Percentiles rank a stretch among this genome's conserved stretches.
phyloP scores from a whole-genome alignment of 1,140 invertebrate species.

The Epicauta chinensis region DNA sequence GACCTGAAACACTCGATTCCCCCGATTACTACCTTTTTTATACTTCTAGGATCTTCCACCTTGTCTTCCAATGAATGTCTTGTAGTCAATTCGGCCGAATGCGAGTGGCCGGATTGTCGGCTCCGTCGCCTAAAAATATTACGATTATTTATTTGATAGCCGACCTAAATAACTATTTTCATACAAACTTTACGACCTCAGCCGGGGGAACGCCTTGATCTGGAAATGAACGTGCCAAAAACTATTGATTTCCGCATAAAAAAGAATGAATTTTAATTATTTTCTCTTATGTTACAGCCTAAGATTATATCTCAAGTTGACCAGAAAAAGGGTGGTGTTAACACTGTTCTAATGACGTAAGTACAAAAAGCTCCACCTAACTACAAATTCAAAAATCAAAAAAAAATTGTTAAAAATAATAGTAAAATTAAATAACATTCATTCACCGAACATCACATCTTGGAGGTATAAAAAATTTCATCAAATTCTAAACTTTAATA shows the following conservation, averaged over 20 bases:
- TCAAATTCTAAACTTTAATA: slow-evolving; percentile 6
- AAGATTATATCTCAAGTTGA: slow-evolving; percentile 39
- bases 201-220: background rate
- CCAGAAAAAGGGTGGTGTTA: slow-evolving; percentile 41
- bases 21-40: no score
- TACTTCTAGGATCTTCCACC: no score
- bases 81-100: no score
- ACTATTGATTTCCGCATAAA: background rate
- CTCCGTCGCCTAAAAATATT: background rate
- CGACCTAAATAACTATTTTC: background rate
- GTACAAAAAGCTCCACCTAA: slow-evolving; percentile 31
- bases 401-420: background rate
- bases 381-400: slow-evolving; percentile 15
- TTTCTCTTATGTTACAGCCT: slow-evolving; percentile 32
- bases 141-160: background rate
- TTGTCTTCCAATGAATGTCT: no score
- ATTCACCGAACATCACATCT: slow-evolving; percentile 39
- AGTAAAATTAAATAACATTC: slow-evolving; percentile 29
- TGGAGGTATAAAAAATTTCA: slow-evolving; percentile 32
- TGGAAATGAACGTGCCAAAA: background rate
- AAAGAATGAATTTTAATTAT: background rate
- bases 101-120: no score
- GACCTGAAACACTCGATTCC: no score
- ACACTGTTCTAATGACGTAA: slow-evolving; percentile 41
- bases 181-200: background rate